Base-by-base conservation (phyloP, 2,797 vertebrate genomes). In the Pseudochaenichthys georgianus region DNA sequence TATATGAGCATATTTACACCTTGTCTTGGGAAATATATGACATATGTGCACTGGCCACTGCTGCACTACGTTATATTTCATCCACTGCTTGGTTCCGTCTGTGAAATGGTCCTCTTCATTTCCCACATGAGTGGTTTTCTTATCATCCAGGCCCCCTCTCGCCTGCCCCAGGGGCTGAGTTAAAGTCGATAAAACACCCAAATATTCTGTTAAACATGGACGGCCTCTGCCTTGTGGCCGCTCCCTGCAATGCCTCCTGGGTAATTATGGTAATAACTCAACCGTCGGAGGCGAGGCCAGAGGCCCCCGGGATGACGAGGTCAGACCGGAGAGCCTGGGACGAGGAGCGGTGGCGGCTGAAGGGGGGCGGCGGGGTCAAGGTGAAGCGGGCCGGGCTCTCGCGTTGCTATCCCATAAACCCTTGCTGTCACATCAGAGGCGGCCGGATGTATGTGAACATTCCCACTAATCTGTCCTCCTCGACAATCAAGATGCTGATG, bases 101-200 rank as follows among this genome's bases (percentile, higher is more conserved):
- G 90, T 88, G 95, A 93, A 94, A 94, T 86, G 91, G 70, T 89
- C 75, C 76, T 78, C 89, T 95, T 97, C 96, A 96, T 97, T 97
- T 97, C 96, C 94, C 96, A 96, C 96, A 95, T 96, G 94, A 97
- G 92, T 95, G 95, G 90, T 93, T 97, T 96, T 96, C 94, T 94
- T 94, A 94, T 95, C 94, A 93, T 75, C 82, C 47, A 13, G 64
- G 67, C 43, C 73, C 80, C 84, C 75, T 81, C 83, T 77, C 57
- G 43, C 80, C 90, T 85, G 84, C 89, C 88, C 90, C 74, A 4
- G 38, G 73, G 76, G 81, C 85, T 87, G 90, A 93, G 91, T 92
- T 93, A 90, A 91, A 91, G 94, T 95, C 96, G 95, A 97, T 97
- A 96, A 97, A 97, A 96, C 96, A 96, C 87, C 92, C 89, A 93